phyloP scores from a whole-genome alignment of 1,140 invertebrate species.

The Leptopilina boulardi region DNA sequence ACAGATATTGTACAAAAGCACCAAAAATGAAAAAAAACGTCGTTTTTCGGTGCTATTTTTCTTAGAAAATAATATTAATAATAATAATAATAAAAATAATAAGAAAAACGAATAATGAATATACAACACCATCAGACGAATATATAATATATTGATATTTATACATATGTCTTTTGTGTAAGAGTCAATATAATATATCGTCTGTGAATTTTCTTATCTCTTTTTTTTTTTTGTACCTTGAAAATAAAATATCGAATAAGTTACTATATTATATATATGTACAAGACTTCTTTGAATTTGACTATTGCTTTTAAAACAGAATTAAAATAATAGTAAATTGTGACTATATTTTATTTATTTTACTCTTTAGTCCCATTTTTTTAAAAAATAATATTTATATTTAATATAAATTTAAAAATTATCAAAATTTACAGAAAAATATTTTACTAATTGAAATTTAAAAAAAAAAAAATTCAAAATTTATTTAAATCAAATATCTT shows the following conservation, averaged over 20 bases:
- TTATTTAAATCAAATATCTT: too few relatives aligned
- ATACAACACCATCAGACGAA: not conserved
- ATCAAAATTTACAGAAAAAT: too few relatives aligned
- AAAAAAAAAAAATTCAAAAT: too few relatives aligned
- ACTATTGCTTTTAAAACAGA: not conserved
- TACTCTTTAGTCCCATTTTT: too few relatives aligned
- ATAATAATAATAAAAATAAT: too few relatives aligned
- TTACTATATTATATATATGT: not conserved
- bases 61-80: conserved; percentile 24
- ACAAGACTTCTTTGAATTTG: conserved; percentile 1
- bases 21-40: conserved; percentile 16
- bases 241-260: conserved; percentile 20
- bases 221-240: conserved; percentile 2
- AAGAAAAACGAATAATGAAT: conserved; percentile 6
- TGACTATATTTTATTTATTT: too few relatives aligned
- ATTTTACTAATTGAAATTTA: too few relatives aligned
- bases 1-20: conserved; percentile 73
- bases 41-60: conserved; percentile 37
- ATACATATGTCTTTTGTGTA: not conserved
- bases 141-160: not conserved
- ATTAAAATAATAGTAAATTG: too few relatives aligned
- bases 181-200: not conserved
- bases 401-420: too few relatives aligned
- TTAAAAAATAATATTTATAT: too few relatives aligned
- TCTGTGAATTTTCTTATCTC: not conserved